A percentile compares a stretch with the other conserved stretches of the same genome.
Evolutionary conservation across 2,888 invertebrate species (phyloP).

Genomic region (Volucella zonaria): DNA sequence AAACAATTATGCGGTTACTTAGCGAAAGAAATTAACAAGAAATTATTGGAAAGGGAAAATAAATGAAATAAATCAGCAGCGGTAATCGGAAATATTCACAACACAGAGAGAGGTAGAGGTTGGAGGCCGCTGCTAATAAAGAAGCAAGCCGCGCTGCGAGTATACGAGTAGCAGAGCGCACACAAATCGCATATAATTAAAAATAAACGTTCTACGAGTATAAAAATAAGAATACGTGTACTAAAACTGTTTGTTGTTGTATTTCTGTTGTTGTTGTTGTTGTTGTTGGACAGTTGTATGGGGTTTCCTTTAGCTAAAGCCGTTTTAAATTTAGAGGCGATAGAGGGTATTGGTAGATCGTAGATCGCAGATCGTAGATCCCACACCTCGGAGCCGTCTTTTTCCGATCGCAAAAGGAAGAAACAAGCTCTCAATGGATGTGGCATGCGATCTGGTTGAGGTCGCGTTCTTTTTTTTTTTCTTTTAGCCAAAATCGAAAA

Average conservation of each 20-base stretch:
- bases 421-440: constrained; percentile 37
- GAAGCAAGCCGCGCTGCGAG: constrained; percentile 58
- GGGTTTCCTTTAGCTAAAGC: constrained; percentile 50
- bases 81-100: constrained; percentile 18
- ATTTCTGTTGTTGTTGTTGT: constrained; percentile 35
- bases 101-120: constrained; percentile 45
- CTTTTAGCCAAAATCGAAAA: constrained; percentile 59
- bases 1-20: constrained; percentile 43
- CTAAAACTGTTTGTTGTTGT: constrained; percentile 57
- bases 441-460: constrained; percentile 44
- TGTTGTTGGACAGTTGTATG: constrained; percentile 38
- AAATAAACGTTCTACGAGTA: constrained; percentile 82
- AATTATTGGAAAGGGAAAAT: constrained; percentile 36
- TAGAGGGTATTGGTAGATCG: constrained; percentile 22
- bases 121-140: constrained; percentile 33
- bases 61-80: constrained; percentile 16
- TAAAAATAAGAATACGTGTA: constrained; percentile 58
- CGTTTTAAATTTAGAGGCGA: constrained; percentile 69
- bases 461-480: constrained; percentile 9
- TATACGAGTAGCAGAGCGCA: constrained; percentile 66
- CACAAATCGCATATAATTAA: constrained; percentile 82
- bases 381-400: constrained; percentile 54
- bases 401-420: constrained; percentile 49
- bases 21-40: constrained; percentile 40
- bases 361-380: constrained; percentile 51